Conservation (phyloP, 2,888 invertebrate species). For the Leucophora obtusa region DNA sequence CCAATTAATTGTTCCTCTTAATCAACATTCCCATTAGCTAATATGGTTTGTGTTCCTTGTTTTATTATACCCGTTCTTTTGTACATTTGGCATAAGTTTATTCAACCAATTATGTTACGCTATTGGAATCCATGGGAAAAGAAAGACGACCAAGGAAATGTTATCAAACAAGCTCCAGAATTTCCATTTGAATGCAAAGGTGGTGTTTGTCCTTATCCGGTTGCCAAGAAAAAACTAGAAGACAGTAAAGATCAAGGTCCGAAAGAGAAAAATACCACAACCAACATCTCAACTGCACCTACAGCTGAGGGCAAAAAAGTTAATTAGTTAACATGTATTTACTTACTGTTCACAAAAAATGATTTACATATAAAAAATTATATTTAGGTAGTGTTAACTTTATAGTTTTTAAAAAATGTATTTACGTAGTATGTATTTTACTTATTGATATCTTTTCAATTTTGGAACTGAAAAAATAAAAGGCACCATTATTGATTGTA, state of each 20-base stretch:
- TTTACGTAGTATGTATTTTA: not conserved
- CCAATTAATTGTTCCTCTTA: not conserved
- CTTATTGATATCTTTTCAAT: not conserved
- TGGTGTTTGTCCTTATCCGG: slow-evolving; percentile 79
- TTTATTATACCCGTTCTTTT: slow-evolving; percentile 90
- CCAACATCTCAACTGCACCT: not conserved
- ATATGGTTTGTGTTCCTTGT: slow-evolving; percentile 91
- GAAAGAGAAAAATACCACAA: not conserved
- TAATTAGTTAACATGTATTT: slow-evolving; percentile 14
- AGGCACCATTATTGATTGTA: too few relatives aligned
- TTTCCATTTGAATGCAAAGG: slow-evolving; percentile 83
- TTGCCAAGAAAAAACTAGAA: slow-evolving; percentile 60
- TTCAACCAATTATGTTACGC: slow-evolving; percentile 88
- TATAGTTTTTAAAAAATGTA: not conserved
- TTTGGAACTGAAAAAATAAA: too few relatives aligned
- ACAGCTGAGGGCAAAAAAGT: slow-evolving; percentile 53
- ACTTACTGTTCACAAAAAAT: not conserved
- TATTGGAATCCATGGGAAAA: slow-evolving; percentile 91
- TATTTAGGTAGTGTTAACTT: too few relatives aligned
- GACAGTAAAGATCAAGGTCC: not conserved
- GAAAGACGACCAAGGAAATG: slow-evolving; percentile 82
- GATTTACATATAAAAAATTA: too few relatives aligned
- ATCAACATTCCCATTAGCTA: slow-evolving; percentile 60
- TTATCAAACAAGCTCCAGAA: slow-evolving; percentile 79
- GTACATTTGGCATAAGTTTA: slow-evolving; percentile 90